A percentile compares a stretch with the other conserved stretches of the same genome.
phyloP scores from a whole-genome alignment of 2,888 invertebrate genomes.

The Blera fallax region DNA sequence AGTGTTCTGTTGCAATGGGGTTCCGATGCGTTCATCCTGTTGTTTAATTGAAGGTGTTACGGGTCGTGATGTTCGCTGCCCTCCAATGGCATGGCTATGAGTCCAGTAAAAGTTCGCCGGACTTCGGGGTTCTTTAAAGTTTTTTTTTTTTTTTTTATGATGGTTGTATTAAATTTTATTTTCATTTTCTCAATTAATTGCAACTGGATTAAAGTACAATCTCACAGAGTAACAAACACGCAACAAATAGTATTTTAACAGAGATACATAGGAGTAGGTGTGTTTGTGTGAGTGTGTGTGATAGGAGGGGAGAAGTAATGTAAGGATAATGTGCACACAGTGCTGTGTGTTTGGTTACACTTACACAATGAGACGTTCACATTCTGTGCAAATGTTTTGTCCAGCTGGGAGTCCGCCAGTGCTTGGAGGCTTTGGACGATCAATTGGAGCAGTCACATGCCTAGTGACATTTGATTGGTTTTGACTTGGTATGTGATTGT shows the following conservation, averaged over 20 bases:
- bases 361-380: conserved; percentile 99
- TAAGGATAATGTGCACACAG: conserved; percentile 35
- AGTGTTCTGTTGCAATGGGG: conserved; percentile 84
- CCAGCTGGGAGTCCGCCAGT: conserved; percentile 90
- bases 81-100: conserved; percentile 89
- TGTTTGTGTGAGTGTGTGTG: conserved; percentile 8
- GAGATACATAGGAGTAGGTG: conserved; percentile 10
- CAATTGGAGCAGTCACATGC: conserved; percentile 89
- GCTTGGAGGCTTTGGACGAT: conserved; percentile 85
- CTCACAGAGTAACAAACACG: conserved; percentile 42
- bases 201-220: conserved; percentile 26
- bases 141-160: conserved; percentile 22
- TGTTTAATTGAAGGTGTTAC: conserved; percentile 79
- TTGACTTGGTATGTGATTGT: conserved; percentile 73
- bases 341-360: conserved; percentile 82
- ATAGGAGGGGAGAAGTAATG: neutral
- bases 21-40: conserved; percentile 81
- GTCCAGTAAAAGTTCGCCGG: conserved; percentile 86
- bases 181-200: conserved; percentile 14
- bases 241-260: conserved; percentile 24
- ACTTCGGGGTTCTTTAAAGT: conserved; percentile 78
- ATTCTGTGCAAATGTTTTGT: conserved; percentile 97
- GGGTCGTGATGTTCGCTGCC: conserved; percentile 84
- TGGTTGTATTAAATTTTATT: conserved; percentile 20
- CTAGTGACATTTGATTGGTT: conserved; percentile 79